Evolutionary conservation across 2,113 vertebrate genomes (phyloP).

Genomic region (Erythrolamprus reginae): DNA sequence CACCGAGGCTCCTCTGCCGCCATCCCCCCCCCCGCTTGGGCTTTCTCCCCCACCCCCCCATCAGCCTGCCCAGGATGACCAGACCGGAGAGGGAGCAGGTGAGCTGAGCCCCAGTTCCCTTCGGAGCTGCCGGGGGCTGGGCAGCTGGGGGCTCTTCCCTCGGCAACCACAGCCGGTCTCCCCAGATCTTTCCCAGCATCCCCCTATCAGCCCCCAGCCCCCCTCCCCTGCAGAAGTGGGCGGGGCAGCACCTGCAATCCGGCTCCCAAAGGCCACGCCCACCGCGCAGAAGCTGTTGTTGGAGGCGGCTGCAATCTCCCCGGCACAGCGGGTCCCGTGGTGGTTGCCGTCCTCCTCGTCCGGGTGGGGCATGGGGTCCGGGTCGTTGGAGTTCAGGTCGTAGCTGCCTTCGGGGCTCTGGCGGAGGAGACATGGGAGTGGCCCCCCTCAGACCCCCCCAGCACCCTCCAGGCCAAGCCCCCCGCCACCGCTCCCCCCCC

Average conservation of each 20-base stretch:
- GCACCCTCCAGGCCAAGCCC: neutral
- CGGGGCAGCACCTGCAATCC: constrained; percentile 80
- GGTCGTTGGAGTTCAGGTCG: constrained; percentile 94
- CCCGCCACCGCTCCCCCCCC: too few species aligned
- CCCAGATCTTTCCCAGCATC: too few species aligned
- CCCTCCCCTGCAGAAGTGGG: neutral
- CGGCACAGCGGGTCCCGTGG: constrained; percentile 93
- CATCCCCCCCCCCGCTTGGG: too few species aligned
- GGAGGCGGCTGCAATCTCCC: constrained; percentile 89
- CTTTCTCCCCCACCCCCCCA: neutral
- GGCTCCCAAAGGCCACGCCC: constrained; percentile 89
- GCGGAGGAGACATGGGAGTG: constrained; percentile 28
- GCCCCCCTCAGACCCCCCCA: rapidly evolving
- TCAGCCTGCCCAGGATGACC: too few species aligned
- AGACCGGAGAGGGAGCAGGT: too few species aligned
- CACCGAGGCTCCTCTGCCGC: neutral
- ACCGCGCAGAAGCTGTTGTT: constrained; percentile 97
- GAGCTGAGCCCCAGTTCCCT: neutral
- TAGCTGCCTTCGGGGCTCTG: constrained; percentile 97
- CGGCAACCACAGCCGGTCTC: too few species aligned
- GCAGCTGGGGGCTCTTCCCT: neutral
- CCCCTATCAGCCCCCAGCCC: neutral
- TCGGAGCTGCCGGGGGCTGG: neutral
- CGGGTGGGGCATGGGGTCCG: constrained; percentile 93
- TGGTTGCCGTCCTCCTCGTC: constrained; percentile 86